Conservation (phyloP, 2,797 vertebrate genomes). For the Potorous gilbertii region DNA sequence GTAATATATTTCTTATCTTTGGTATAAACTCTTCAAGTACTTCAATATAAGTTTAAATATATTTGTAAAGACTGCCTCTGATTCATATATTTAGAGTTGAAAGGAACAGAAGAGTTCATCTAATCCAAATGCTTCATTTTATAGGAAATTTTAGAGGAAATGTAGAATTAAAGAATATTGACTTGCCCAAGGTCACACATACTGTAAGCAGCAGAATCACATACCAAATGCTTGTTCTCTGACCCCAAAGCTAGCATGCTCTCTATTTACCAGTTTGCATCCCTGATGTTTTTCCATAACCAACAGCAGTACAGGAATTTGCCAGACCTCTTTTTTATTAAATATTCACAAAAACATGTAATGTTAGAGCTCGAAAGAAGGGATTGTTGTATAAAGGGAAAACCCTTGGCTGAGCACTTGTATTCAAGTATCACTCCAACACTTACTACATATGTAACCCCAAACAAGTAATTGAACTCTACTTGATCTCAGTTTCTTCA, state of each 20-base stretch:
- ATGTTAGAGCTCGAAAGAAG: neutral
- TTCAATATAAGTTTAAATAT: neutral
- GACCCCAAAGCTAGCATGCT: neutral
- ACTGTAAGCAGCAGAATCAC: neutral
- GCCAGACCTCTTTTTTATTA: no score
- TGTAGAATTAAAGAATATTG: neutral
- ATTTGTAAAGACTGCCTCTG: neutral
- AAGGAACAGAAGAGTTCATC: neutral
- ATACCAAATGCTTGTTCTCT: neutral
- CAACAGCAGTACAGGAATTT: neutral
- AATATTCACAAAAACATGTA: no score
- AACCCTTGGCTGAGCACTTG: neutral
- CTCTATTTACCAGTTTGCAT: neutral
- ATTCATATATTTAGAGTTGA: neutral
- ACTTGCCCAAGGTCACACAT: neutral
- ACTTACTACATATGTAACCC: neutral
- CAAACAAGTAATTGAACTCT: neutral
- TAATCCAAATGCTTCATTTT: neutral
- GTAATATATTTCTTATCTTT: neutral
- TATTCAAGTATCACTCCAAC: neutral
- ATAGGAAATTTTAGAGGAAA: neutral
- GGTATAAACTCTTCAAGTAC: neutral
- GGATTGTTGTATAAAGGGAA: neutral
- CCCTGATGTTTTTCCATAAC: neutral
- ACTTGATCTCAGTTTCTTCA: neutral